Percentiles rank a stretch among this genome's conserved stretches.
These are phyloP conservation scores for Erithacus rubecula DNA, from an alignment of 2,797 vertebrate genomes.

Conservation along the genomic window DNA sequence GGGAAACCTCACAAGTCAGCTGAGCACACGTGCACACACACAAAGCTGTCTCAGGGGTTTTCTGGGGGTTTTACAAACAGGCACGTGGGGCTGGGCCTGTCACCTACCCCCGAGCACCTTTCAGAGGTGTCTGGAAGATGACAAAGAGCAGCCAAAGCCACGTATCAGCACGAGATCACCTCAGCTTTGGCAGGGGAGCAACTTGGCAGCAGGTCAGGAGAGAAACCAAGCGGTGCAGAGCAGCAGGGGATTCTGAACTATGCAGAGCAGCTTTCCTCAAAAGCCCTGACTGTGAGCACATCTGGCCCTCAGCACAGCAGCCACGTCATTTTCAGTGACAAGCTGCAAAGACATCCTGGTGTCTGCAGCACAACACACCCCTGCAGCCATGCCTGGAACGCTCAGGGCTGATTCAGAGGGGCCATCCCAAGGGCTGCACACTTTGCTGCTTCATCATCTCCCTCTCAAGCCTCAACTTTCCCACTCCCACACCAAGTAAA, in stretches of 20 bases:
- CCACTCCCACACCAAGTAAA: background rate
- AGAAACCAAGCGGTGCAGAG: background rate
- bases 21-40: background rate
- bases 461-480: background rate
- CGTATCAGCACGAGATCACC: background rate
- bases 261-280: constrained; percentile 42
- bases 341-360: background rate
- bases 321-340: background rate
- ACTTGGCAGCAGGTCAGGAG: background rate
- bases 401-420: background rate
- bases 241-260: background rate
- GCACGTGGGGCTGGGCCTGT: background rate
- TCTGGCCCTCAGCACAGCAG: background rate
- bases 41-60: background rate
- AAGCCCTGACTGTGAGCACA: constrained; percentile 6
- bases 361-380: background rate
- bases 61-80: background rate
- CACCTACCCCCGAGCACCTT: background rate
- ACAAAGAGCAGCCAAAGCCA: constrained; percentile 7
- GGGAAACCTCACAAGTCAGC: background rate
- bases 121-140: background rate
- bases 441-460: background rate
- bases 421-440: background rate
- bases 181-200: background rate
- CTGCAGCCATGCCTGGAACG: background rate